Conservation (phyloP, 1,140 invertebrate genomes). For the Lepidotrigona ventralis region DNA sequence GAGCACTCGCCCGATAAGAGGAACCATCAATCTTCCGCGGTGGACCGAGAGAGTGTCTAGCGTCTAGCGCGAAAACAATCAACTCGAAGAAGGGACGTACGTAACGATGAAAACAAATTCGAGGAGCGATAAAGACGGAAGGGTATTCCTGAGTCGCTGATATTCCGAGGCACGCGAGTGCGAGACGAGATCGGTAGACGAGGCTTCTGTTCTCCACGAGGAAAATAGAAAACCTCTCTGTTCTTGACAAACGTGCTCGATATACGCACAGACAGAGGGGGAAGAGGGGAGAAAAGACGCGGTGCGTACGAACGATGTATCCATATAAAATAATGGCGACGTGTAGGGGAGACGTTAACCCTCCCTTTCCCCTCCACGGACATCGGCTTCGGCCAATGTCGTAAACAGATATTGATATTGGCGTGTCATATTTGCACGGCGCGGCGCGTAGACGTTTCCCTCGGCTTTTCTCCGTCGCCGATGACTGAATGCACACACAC, state of each 20-base stretch:
- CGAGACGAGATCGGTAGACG: no score
- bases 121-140: background rate
- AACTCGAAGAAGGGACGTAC: background rate
- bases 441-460: conserved; percentile 36
- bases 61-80: background rate
- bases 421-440: conserved; percentile 56
- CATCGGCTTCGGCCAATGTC: conserved; percentile 55
- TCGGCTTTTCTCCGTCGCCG: background rate
- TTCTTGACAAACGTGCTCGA: conserved; percentile 53
- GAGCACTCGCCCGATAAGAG: background rate
- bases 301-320: conserved; percentile 21
- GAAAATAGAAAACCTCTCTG: conserved; percentile 31
- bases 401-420: conserved; percentile 67
- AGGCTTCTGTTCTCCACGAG: background rate
- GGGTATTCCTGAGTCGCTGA: conserved; percentile 10
- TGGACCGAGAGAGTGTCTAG: background rate
- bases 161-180: conserved; percentile 10
- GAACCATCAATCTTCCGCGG: background rate
- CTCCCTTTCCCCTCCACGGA: background rate
- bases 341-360: conserved; percentile 45
- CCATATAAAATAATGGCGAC: conserved; percentile 61
- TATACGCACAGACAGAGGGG: conserved; percentile 15
- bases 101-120: conserved; percentile 21
- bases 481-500: conserved; percentile 34
- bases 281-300: conserved; percentile 43